A percentile compares a stretch with the other conserved stretches of the same genome.
These are phyloP conservation scores for Hippasteria phrygiana DNA, from an alignment of 53 echinoderm and acorn worm genomes.

Conservation along the genomic window DNA sequence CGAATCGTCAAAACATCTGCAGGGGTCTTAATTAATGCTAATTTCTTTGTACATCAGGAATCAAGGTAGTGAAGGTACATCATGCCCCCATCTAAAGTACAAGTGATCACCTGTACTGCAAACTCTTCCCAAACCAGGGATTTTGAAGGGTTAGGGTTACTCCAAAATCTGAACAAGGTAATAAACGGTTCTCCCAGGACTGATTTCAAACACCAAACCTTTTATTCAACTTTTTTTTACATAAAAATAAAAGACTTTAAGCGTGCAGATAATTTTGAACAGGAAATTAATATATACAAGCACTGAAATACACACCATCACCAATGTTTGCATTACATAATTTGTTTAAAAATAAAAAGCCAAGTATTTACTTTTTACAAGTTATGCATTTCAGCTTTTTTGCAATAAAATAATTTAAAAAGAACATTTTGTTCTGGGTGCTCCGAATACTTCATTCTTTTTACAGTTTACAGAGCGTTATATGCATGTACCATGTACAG, in stretches of 20 bases:
- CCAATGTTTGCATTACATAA: neutral
- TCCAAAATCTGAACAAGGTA: too few relatives aligned
- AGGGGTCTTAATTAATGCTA: too few relatives aligned
- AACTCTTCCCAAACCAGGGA: too few relatives aligned
- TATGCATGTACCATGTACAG: too few relatives aligned
- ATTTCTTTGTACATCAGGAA: too few relatives aligned
- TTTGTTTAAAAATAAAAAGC: slow-evolving; percentile 34
- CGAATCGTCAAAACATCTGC: too few relatives aligned
- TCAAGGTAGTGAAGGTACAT: too few relatives aligned
- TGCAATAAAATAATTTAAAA: neutral
- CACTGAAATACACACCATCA: slow-evolving; percentile 43
- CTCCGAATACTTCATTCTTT: neutral
- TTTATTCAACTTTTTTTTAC: slow-evolving; percentile 51
- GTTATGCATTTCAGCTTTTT: slow-evolving; percentile 18
- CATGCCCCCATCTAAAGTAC: too few relatives aligned
- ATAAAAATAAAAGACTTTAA: slow-evolving; percentile 59
- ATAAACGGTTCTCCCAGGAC: too few relatives aligned
- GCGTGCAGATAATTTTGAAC: slow-evolving; percentile 52
- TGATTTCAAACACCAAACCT: slow-evolving; percentile 35
- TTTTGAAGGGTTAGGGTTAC: too few relatives aligned
- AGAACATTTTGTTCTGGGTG: slow-evolving; percentile 14
- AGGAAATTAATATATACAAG: slow-evolving; percentile 49
- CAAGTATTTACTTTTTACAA: neutral
- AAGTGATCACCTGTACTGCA: too few relatives aligned
- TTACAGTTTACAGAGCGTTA: too few relatives aligned